Conservation (phyloP, 2,888 invertebrate genomes). For the Falcaria lacertinaria region DNA sequence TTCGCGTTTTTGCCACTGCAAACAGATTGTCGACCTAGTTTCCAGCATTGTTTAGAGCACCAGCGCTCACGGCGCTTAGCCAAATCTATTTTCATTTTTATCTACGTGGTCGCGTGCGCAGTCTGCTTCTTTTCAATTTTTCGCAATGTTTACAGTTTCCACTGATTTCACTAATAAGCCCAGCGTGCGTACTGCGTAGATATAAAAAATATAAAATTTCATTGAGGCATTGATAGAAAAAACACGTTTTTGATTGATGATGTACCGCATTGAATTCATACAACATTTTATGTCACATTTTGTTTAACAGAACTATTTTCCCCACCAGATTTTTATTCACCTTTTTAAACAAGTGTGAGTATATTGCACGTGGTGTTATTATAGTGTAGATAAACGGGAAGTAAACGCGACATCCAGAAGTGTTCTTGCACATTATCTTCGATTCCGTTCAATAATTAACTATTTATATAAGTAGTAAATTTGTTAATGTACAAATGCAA, state of each 20-base stretch:
- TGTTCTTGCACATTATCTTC: too few species aligned
- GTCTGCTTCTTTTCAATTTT: conserved; percentile 57
- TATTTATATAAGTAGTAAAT: not conserved
- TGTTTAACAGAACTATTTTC: too few species aligned
- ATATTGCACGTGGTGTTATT: too few species aligned
- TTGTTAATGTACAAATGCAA: conserved; percentile 8
- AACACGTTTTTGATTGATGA: conserved; percentile 13
- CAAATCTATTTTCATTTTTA: conserved; percentile 75
- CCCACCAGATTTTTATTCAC: too few species aligned
- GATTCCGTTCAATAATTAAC: not conserved
- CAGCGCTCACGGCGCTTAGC: conserved; percentile 63
- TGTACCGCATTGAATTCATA: conserved; percentile 2
- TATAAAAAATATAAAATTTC: conserved; percentile 10
- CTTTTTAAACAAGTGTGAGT: too few species aligned
- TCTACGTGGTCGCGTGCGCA: conserved; percentile 54
- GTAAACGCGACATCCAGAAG: conserved; percentile 3
- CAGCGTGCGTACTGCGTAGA: conserved; percentile 5
- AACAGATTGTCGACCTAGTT: conserved; percentile 72
- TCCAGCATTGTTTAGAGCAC: conserved; percentile 63
- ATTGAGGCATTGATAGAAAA: not conserved
- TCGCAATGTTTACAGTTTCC: conserved; percentile 59
- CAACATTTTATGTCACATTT: too few species aligned
- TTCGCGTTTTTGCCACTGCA: conserved; percentile 66
- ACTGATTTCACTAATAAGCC: conserved; percentile 10
- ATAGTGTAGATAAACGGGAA: too few species aligned